These are phyloP conservation scores for Pterocles gutturalis DNA, from an alignment of 2,113 vertebrate genomes.

Conservation along the genomic window DNA sequence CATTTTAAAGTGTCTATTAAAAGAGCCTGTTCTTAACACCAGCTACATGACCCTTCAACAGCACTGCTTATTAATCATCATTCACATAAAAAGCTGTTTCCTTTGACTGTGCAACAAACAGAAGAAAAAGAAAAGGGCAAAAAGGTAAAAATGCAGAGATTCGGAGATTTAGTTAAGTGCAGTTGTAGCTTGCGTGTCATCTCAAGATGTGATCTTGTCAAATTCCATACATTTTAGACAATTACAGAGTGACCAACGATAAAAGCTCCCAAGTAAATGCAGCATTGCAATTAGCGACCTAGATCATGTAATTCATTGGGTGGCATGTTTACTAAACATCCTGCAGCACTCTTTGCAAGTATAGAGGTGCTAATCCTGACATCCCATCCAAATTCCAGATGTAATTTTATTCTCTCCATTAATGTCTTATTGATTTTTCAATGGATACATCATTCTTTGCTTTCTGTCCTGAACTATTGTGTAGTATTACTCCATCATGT, in stretches of 20 bases:
- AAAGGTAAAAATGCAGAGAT: neutral
- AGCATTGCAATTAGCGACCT: neutral
- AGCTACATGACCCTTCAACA: conserved; percentile 44
- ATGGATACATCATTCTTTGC: neutral
- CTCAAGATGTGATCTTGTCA: neutral
- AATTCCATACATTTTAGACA: conserved; percentile 32
- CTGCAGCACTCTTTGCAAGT: neutral
- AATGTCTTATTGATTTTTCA: neutral
- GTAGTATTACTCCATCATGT: neutral
- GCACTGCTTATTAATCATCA: conserved; percentile 65
- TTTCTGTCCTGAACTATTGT: neutral
- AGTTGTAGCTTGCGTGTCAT: neutral
- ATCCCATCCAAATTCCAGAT: neutral
- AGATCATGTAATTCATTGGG: neutral
- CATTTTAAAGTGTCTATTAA: conserved; percentile 64
- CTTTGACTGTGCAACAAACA: conserved; percentile 40
- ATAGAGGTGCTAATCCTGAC: neutral
- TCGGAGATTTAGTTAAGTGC: conserved; percentile 12
- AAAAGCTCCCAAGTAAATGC: neutral
- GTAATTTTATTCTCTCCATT: neutral
- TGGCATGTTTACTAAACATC: neutral
- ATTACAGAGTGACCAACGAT: neutral
- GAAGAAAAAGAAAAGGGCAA: neutral
- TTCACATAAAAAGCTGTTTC: conserved; percentile 63
- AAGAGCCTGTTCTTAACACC: conserved; percentile 43